Percentiles rank a stretch among this genome's conserved stretches.
Evolutionary conservation across 2,113 vertebrate genomes (phyloP).

Genomic region (Nesogale talazaci): DNA sequence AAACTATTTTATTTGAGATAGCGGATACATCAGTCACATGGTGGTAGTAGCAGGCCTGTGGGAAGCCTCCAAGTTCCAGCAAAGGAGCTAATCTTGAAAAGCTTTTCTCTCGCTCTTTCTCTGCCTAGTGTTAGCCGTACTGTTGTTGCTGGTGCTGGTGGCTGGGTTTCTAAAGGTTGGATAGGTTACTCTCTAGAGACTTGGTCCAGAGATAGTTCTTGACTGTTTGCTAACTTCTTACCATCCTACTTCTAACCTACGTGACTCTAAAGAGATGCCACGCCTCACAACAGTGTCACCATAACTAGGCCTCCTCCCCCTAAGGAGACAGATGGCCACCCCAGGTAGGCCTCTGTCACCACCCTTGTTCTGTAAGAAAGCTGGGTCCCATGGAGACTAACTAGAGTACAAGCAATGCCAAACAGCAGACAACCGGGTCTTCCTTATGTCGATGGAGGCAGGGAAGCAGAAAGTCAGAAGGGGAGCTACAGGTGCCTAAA

Average conservation of each 20-base stretch:
- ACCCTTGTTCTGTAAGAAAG: background rate
- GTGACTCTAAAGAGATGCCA: background rate
- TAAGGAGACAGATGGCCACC: background rate
- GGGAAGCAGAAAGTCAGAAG: background rate
- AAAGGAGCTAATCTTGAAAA: background rate
- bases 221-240: background rate
- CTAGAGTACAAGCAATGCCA: background rate
- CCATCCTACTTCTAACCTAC: background rate
- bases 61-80: background rate
- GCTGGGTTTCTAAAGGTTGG: background rate
- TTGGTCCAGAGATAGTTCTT: background rate
- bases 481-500: background rate
- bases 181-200: background rate
- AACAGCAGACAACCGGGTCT: background rate
- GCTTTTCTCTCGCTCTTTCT: background rate
- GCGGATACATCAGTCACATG: background rate
- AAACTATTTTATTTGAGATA: background rate
- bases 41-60: background rate
- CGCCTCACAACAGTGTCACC: background rate
- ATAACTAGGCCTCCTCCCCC: background rate
- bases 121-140: background rate
- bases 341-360: background rate
- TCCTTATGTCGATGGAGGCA: background rate
- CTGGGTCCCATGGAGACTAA: background rate
- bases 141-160: background rate